phyloP scores from a whole-genome alignment of 2,888 invertebrate species.

The Nomada fucata region DNA sequence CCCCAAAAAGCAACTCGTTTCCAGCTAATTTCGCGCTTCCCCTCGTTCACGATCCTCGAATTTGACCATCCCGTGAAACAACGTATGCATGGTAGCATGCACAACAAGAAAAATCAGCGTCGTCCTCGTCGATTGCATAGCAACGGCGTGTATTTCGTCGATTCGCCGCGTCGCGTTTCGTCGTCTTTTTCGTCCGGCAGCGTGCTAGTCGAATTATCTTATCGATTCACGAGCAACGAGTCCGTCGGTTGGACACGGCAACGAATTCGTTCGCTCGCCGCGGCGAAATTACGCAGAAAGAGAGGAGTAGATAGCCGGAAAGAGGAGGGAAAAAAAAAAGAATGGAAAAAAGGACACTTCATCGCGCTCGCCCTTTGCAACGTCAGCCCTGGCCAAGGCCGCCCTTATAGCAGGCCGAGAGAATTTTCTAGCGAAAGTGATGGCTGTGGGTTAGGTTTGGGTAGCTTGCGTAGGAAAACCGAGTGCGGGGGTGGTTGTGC shows the following conservation, averaged over 20 bases:
- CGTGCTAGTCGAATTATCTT: constrained; percentile 59
- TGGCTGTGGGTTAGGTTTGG: constrained; percentile 72
- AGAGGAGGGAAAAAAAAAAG: background rate
- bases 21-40: background rate
- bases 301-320: background rate
- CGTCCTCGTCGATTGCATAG: constrained; percentile 50
- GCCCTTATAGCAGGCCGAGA: constrained; percentile 62
- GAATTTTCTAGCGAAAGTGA: constrained; percentile 78
- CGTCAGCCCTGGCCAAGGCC: constrained; percentile 69
- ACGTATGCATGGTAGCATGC: no score
- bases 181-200: constrained; percentile 46
- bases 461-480: constrained; percentile 70
- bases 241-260: constrained; percentile 16
- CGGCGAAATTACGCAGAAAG: background rate
- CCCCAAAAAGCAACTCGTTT: background rate
- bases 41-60: background rate
- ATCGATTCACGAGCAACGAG: constrained; percentile 50
- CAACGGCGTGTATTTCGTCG: constrained; percentile 67
- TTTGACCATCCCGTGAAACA: background rate
- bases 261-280: constrained; percentile 2
- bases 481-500: constrained; percentile 48
- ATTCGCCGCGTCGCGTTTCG: constrained; percentile 22
- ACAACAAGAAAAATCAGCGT: background rate
- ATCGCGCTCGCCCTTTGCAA: constrained; percentile 66
- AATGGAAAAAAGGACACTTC: constrained; percentile 21